Evolutionary conservation across 2,797 vertebrate genomes (phyloP).

Genomic region (Mastacembelus armatus): DNA sequence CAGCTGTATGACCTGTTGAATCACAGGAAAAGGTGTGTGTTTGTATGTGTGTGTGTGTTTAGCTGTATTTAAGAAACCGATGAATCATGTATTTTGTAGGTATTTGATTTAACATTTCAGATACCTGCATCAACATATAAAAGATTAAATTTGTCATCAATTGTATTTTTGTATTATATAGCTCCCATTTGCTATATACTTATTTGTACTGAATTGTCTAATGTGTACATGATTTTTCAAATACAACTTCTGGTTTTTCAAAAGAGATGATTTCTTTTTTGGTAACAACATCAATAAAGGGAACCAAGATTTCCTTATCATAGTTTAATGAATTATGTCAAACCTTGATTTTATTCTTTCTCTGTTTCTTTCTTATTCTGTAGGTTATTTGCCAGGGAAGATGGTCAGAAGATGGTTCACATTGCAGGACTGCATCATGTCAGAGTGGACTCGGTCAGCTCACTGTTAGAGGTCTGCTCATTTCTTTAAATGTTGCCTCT

Average conservation of each 20-base stretch:
- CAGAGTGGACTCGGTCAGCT: constrained; percentile 85
- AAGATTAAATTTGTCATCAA: no score
- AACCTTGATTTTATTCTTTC: not conserved
- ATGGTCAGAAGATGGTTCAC: constrained; percentile 89
- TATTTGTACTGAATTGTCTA: no score
- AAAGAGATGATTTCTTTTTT: not conserved
- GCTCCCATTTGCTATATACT: not conserved
- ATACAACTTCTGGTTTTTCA: no score
- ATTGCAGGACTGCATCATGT: constrained; percentile 88
- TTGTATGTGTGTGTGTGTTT: not conserved
- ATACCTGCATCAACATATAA: no score
- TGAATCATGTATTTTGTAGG: not conserved
- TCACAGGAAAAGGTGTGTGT: constrained; percentile 87
- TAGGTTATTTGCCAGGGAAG: constrained; percentile 92
- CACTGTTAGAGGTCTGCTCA: constrained; percentile 88
- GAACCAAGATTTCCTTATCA: not conserved
- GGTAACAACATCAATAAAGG: not conserved
- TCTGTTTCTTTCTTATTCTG: constrained; percentile 7
- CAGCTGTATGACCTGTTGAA: constrained; percentile 93
- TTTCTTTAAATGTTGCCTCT: constrained; percentile 1
- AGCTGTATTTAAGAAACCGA: not conserved
- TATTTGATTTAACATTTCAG: not conserved
- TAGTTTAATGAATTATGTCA: no score
- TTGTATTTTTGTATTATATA: not conserved
- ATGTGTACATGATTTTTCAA: no score